Evolutionary conservation across 2,113 vertebrate species (phyloP), one percentile per base, ranked within the genome.

Genomic region (Apus apus): DNA sequence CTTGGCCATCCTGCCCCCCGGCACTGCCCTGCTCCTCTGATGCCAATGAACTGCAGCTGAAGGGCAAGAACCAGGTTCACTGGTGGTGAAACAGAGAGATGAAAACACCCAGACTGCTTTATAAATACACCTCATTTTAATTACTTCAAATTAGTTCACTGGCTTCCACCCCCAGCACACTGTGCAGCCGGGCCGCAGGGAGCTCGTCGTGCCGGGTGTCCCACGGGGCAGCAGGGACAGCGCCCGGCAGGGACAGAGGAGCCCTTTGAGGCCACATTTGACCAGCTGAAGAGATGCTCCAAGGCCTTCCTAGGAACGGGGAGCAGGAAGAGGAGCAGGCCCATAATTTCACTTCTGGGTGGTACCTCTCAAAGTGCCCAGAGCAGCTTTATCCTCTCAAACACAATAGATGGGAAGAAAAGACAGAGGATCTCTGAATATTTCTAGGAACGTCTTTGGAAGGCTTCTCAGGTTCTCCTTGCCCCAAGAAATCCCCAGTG

Each of bases 111-210:
- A 68, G 40, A 68, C 67, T 67, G 88, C 72, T 95, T 85, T 92
- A 95, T 92, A 97, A 96, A 97, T 93, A 96, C 60, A 50, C 18
- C 57, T 96, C 57, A 5, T 48, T 97, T 97, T 97, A 96, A 95
- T 97, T 70, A 93, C 92, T 95, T 62, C 68, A 32, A 77, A 88
- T 86, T 27, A 92, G 65, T n/a, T 86, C 72, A 72, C 53, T 56
- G 68, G 83, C 79, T 80, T 25, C 53, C 85, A 25, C 36, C 70
- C 51, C 57, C 56, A 32, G n/a, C 71, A 34, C 8, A 1, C 45
- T 5, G 66, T 27, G 13, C 73, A n/a, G 66, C 56, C 78, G 9
- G 50, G 66, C 27, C 36, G 53, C 86, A 40, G 84, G 38, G 43
- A 61, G 60, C 2, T 8, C 18, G 0, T 8, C 17, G 54, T 65